Percentiles rank a stretch among this genome's conserved stretches.
Evolutionary conservation across 2,888 invertebrate genomes (phyloP).

Genomic region (Meghimatium bilineatum): DNA sequence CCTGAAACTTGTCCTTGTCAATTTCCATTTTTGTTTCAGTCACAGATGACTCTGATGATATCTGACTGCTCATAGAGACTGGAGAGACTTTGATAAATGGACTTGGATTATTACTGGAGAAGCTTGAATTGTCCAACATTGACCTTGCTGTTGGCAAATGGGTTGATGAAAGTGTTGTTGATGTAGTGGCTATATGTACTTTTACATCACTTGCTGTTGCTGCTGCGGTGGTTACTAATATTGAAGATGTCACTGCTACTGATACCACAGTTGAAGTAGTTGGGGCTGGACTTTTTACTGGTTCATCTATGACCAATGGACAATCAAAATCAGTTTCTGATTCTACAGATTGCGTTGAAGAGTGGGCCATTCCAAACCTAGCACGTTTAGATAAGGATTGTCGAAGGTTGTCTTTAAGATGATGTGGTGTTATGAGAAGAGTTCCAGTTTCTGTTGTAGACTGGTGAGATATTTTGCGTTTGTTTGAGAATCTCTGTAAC

Average conservation of each 20-base stretch:
- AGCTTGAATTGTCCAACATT: neutral
- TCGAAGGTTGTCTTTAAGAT: slow-evolving; percentile 40
- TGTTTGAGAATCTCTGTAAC: slow-evolving; percentile 10
- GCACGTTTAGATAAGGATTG: slow-evolving; percentile 46
- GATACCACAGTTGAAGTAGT: slow-evolving; percentile 2
- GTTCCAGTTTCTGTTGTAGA: slow-evolving; percentile 40
- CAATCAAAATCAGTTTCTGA: slow-evolving; percentile 43
- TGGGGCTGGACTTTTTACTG: neutral
- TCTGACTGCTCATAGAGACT: neutral
- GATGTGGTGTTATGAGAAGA: slow-evolving; percentile 35
- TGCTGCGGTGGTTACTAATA: neutral
- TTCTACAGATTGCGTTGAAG: slow-evolving; percentile 1
- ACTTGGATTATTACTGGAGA: neutral
- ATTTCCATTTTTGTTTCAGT: neutral
- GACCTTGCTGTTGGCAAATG: neutral
- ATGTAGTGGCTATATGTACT: neutral
- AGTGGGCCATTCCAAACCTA: slow-evolving; percentile 22
- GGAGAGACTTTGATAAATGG: neutral
- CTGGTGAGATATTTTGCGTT: slow-evolving; percentile 33
- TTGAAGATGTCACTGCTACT: neutral
- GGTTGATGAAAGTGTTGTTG: neutral
- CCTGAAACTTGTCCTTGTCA: neutral
- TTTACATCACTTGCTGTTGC: neutral
- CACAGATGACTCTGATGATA: too few species aligned
- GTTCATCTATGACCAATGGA: slow-evolving; percentile 51